phyloP scores from a whole-genome alignment of 2,888 invertebrate species.

The Merodon equestris region DNA sequence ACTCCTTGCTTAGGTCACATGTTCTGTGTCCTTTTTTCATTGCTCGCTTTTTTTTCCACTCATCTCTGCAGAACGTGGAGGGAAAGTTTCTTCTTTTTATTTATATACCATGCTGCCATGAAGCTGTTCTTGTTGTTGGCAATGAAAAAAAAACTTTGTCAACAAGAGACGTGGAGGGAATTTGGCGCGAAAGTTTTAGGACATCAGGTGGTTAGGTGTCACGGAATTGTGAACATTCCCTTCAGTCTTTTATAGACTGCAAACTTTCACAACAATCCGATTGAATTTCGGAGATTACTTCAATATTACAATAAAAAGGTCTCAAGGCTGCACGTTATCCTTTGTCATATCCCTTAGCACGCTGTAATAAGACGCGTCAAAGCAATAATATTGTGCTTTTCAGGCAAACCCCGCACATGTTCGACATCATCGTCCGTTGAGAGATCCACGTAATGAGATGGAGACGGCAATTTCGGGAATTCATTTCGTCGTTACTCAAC shows the following conservation, averaged over 20 bases:
- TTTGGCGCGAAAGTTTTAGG: constrained; percentile 50
- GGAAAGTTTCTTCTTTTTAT: constrained; percentile 14
- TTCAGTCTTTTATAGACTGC: neutral
- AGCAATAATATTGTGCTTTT: constrained; percentile 25
- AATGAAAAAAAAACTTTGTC: constrained; percentile 42
- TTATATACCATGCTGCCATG: neutral
- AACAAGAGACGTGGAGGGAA: constrained; percentile 46
- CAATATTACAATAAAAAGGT: neutral
- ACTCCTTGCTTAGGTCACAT: neutral
- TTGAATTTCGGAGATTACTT: constrained; percentile 32
- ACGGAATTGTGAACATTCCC: constrained; percentile 48
- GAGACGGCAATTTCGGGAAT: constrained; percentile 80
- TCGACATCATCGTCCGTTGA: constrained; percentile 75
- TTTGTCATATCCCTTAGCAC: neutral
- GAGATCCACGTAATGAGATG: constrained; percentile 76
- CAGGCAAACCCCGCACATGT: constrained; percentile 77
- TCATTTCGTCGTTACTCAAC: constrained; percentile 80
- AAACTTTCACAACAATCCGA: constrained; percentile 23
- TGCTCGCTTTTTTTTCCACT: neutral
- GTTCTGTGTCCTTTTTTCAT: constrained; percentile 24
- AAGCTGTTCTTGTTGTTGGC: neutral
- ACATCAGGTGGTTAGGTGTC: constrained; percentile 61
- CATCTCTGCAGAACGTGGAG: neutral
- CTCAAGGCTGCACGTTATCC: neutral
- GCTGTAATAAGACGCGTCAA: too few relatives aligned